These are phyloP conservation scores for Brachyalestes nurse DNA, from an alignment of 2,797 vertebrate species.

Conservation along the genomic window DNA sequence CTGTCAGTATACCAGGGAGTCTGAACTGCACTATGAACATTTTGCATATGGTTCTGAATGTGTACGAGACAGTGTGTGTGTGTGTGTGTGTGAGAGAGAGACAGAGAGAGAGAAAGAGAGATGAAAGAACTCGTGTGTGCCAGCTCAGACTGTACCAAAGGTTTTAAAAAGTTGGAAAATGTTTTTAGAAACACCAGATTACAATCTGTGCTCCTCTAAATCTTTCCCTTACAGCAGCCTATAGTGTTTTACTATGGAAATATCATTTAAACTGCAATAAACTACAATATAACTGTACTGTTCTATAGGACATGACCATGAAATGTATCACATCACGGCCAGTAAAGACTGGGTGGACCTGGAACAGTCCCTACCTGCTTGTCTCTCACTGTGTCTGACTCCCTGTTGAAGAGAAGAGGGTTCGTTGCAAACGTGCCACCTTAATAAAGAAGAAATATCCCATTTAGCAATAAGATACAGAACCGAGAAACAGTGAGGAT, in stretches of 20 bases:
- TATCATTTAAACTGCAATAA: too few species aligned
- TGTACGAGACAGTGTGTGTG: background rate
- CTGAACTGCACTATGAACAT: background rate
- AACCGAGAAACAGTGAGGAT: background rate
- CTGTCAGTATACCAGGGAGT: background rate
- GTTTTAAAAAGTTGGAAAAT: background rate
- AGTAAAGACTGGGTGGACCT: background rate
- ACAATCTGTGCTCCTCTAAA: background rate
- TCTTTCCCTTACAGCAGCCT: background rate
- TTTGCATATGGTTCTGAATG: background rate
- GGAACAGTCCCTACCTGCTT: slow-evolving; percentile 44
- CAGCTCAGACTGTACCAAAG: too few species aligned
- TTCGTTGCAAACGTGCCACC: slow-evolving; percentile 40
- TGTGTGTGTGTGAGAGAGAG: background rate
- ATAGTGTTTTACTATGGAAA: background rate
- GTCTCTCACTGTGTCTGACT: slow-evolving; percentile 27
- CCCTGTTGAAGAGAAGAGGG: slow-evolving; percentile 1
- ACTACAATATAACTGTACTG: too few species aligned
- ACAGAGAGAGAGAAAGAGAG: too few species aligned
- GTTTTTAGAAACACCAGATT: background rate
- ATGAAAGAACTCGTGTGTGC: too few species aligned
- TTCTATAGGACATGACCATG: too few species aligned
- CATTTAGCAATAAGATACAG: background rate
- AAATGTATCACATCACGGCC: background rate
- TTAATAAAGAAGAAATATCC: slow-evolving; percentile 18